These are phyloP conservation scores for Andricus grossulariae DNA, from an alignment of 1,140 invertebrate genomes.

Conservation along the genomic window DNA sequence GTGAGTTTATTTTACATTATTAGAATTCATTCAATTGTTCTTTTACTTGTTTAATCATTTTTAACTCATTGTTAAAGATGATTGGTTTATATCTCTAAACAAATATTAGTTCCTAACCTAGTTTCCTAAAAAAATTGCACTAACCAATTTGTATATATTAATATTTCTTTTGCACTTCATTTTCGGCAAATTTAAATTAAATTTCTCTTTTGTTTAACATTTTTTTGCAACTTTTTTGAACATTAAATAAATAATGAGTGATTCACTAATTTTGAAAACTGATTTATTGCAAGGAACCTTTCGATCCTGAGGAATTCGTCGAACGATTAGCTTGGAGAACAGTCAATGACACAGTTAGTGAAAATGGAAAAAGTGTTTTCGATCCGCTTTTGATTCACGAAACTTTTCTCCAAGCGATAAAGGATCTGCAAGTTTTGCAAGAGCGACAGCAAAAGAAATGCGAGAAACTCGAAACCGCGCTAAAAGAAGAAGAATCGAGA, in stretches of 20 bases:
- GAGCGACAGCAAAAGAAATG: slow-evolving; percentile 92
- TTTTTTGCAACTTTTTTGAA: too few species aligned
- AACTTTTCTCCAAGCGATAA: slow-evolving; percentile 94
- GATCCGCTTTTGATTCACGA: slow-evolving; percentile 89
- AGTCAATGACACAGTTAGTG: slow-evolving; percentile 84
- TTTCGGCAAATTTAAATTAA: too few species aligned
- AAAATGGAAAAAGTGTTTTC: slow-evolving; percentile 82
- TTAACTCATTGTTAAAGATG: too few species aligned
- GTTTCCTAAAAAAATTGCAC: too few species aligned
- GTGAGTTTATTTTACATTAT: slow-evolving; percentile 68
- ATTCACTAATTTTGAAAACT: background rate
- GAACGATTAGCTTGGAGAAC: slow-evolving; percentile 96
- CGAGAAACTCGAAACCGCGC: slow-evolving; percentile 87
- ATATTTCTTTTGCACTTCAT: too few species aligned
- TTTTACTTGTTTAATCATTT: background rate
- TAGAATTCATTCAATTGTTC: background rate
- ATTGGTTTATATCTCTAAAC: too few species aligned
- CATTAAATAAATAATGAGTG: background rate
- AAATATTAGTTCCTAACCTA: too few species aligned
- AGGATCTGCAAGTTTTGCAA: slow-evolving; percentile 87
- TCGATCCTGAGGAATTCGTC: slow-evolving; percentile 98
- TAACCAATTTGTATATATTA: too few species aligned
- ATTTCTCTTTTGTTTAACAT: too few species aligned
- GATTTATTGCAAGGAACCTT: slow-evolving; percentile 85
- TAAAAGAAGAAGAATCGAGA: slow-evolving; percentile 91